Evolutionary conservation across 2,113 vertebrate genomes (phyloP).

Genomic region (Pygoscelis adeliae): DNA sequence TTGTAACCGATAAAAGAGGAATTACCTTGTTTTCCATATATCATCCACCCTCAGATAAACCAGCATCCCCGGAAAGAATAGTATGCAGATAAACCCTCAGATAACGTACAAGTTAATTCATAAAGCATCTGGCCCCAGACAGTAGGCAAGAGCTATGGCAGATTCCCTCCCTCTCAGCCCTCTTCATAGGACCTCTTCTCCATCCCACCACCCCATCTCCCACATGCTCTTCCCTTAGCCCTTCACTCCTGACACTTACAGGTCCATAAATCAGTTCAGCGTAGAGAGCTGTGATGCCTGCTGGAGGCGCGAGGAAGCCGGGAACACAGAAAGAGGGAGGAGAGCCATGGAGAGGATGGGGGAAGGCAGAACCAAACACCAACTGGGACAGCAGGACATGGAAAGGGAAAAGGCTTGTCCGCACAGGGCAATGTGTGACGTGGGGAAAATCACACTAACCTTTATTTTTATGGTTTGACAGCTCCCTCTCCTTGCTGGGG

Average conservation of each 20-base stretch:
- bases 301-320: accelerated
- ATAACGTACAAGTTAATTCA: background rate
- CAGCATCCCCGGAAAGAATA: background rate
- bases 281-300: background rate
- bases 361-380: background rate
- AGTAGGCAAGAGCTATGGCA: background rate
- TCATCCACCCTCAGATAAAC: background rate
- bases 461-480: background rate
- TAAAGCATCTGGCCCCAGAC: background rate
- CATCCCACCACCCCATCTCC: background rate
- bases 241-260: background rate
- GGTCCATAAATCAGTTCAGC: background rate
- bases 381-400: background rate
- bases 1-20: background rate
- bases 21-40: background rate
- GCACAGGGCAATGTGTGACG: accelerated
- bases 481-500: background rate
- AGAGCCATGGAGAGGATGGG: accelerated
- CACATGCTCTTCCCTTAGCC: background rate
- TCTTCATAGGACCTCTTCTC: background rate
- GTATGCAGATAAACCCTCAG: background rate
- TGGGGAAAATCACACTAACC: background rate
- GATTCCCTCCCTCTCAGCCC: background rate
- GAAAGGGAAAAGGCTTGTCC: background rate
- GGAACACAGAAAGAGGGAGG: background rate